Conservation (phyloP, 2,797 vertebrate species). For the Artibeus lituratus region DNA sequence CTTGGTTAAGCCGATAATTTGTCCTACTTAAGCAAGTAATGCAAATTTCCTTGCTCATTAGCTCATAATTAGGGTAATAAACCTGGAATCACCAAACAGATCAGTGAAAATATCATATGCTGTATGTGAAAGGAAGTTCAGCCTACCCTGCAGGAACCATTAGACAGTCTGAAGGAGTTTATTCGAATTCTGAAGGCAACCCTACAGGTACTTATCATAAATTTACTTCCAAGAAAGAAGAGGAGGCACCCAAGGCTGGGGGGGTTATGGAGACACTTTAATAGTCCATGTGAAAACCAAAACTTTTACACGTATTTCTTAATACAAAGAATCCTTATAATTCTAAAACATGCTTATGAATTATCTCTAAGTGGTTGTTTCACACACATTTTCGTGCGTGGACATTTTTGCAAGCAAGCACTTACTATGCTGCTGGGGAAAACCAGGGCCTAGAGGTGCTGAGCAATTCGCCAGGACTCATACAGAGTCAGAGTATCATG, state of each 20-base stretch:
- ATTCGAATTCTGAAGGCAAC: conserved; percentile 33
- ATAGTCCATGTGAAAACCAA: background rate
- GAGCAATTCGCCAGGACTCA: conserved; percentile 38
- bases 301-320: background rate
- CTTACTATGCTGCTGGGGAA: background rate
- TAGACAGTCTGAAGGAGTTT: background rate
- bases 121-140: background rate
- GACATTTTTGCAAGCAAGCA: conserved; percentile 6
- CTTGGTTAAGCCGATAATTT: conserved; percentile 54
- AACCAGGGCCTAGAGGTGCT: background rate
- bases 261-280: background rate
- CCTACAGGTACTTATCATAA: background rate
- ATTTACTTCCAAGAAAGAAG: conserved; percentile 1
- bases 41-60: conserved; percentile 67
- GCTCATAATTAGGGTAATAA: conserved; percentile 66
- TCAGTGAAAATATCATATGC: conserved; percentile 41
- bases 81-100: conserved; percentile 59
- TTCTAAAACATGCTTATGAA: conserved; percentile 16
- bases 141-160: background rate
- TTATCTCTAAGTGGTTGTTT: background rate
- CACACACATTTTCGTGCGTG: background rate
- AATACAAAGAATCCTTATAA: background rate
- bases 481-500: background rate
- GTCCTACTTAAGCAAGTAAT: conserved; percentile 59
- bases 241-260: background rate